Conservation (phyloP, 2,797 vertebrate genomes). For the Streptopelia turtur region DNA sequence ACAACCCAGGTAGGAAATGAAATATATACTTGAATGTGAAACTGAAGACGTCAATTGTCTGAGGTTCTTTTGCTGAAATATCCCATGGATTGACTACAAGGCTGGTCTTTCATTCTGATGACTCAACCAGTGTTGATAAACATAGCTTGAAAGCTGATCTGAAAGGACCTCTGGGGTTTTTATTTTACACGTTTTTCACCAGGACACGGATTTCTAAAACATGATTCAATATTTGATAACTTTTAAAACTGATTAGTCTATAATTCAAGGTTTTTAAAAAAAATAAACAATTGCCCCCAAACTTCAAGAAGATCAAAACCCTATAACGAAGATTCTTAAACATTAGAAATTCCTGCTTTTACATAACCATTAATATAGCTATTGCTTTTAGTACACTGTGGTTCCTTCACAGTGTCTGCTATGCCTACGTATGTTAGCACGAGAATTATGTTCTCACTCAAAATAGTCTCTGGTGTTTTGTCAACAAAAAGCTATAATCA, state of each 20-base stretch:
- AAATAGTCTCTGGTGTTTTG: background rate
- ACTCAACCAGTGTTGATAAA: conserved; percentile 19
- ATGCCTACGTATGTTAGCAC: background rate
- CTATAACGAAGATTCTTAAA: background rate
- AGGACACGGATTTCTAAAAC: background rate
- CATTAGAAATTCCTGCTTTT: conserved; percentile 26
- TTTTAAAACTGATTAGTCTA: background rate
- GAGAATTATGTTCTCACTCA: background rate
- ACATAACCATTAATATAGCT: background rate
- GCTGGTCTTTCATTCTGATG: background rate
- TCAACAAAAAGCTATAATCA: conserved; percentile 41
- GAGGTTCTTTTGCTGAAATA: background rate
- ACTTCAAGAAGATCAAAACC: background rate
- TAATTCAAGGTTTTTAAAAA: background rate
- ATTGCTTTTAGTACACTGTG: conserved; percentile 3
- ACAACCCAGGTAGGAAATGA: background rate
- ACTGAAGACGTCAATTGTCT: background rate
- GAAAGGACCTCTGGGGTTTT: background rate
- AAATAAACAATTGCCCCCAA: background rate
- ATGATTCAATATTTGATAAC: conserved; percentile 6
- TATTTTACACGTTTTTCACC: background rate
- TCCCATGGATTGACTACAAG: background rate
- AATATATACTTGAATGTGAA: background rate
- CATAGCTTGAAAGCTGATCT: conserved; percentile 9
- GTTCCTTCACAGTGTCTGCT: conserved; percentile 17